phyloP scores from a whole-genome alignment of 2,888 invertebrate species.

The Teinopalpus imperialis region DNA sequence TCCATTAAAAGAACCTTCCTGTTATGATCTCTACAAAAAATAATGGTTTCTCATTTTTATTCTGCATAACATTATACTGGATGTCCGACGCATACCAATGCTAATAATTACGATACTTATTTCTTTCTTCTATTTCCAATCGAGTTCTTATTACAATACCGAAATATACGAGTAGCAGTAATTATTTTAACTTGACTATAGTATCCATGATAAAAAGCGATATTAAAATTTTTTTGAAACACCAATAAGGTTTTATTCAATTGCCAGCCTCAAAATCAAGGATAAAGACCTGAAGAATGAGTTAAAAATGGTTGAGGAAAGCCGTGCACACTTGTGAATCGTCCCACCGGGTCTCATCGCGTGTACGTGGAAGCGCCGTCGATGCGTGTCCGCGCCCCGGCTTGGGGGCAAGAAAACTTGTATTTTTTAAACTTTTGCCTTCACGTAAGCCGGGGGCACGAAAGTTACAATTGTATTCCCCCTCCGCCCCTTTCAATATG shows the following conservation, averaged over 20 bases:
- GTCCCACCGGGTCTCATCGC: slow-evolving; percentile 38
- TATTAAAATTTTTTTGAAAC: too few relatives aligned
- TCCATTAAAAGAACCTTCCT: slow-evolving; percentile 35
- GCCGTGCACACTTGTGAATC: slow-evolving; percentile 33
- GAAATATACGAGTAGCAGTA: too few relatives aligned
- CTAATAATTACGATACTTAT: slow-evolving; percentile 31
- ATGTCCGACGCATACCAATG: slow-evolving; percentile 59
- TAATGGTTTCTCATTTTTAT: slow-evolving; percentile 73
- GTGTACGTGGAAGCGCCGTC: slow-evolving; percentile 56
- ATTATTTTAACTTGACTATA: too few relatives aligned
- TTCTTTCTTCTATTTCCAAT: neutral
- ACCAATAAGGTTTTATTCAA: too few relatives aligned
- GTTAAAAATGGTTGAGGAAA: slow-evolving; percentile 32
- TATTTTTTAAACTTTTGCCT: slow-evolving; percentile 80
- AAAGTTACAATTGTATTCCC: slow-evolving; percentile 81
- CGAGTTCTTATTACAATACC: too few relatives aligned
- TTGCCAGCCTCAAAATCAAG: too few relatives aligned
- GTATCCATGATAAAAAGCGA: too few relatives aligned
- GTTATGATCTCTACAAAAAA: slow-evolving; percentile 63
- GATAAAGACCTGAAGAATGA: slow-evolving; percentile 25
- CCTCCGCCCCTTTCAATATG: slow-evolving; percentile 78
- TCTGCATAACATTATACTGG: slow-evolving; percentile 56
- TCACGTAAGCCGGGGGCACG: slow-evolving; percentile 65
- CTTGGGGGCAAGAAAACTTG: slow-evolving; percentile 60
- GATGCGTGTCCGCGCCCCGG: slow-evolving; percentile 36